Evolutionary conservation across 2,888 invertebrate species (phyloP).

Genomic region (Germaria angustata): DNA sequence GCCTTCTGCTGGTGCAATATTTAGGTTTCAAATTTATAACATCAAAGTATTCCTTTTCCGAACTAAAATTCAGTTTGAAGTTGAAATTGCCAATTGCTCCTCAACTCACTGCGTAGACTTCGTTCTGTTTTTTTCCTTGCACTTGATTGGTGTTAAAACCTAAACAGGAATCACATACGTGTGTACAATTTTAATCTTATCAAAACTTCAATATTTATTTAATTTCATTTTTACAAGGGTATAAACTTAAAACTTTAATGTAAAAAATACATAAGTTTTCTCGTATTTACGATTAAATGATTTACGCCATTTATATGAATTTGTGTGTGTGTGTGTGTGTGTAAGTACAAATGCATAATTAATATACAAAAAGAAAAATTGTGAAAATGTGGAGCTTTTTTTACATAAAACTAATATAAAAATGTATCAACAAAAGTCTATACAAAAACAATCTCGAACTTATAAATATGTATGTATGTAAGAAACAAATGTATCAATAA

Average conservation of each 20-base stretch:
- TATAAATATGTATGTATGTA: not conserved
- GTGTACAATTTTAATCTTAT: not conserved
- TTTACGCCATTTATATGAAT: constrained; percentile 19
- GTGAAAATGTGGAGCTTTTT: not conserved
- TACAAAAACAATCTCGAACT: constrained; percentile 22
- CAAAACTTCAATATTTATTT: not conserved
- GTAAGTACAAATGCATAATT: not conserved
- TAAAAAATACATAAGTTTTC: not conserved
- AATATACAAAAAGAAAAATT: constrained; percentile 25
- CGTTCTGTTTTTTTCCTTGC: too few relatives aligned
- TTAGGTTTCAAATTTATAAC: too few relatives aligned
- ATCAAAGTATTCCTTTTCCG: too few relatives aligned
- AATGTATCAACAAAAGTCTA: constrained; percentile 27
- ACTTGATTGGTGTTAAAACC: too few relatives aligned
- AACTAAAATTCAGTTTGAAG: too few relatives aligned
- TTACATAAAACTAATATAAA: constrained; percentile 37
- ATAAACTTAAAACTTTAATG: constrained; percentile 36
- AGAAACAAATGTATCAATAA: constrained; percentile 14
- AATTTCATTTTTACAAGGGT: not conserved
- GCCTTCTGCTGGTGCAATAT: too few relatives aligned
- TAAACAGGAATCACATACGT: too few relatives aligned
- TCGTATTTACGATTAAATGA: constrained; percentile 32
- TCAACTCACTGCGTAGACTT: too few relatives aligned
- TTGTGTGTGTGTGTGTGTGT: not conserved
- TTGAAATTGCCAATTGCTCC: too few relatives aligned